Base-by-base conservation (phyloP, 2,888 invertebrate species). In the Noctua pronuba region DNA sequence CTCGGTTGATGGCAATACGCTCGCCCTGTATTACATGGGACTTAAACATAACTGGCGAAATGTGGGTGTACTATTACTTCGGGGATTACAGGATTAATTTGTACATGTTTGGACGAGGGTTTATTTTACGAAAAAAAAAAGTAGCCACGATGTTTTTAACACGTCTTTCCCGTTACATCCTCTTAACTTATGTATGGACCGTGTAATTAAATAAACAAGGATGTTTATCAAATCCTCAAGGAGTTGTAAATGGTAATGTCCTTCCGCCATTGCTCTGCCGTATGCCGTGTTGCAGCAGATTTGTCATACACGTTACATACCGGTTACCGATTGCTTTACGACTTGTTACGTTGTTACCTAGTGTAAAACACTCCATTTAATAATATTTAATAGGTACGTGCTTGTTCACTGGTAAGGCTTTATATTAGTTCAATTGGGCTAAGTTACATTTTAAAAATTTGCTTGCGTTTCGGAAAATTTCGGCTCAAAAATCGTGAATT, bases 231-330 rank as follows among this genome's bases (percentile, higher is more conserved):
- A 78, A 65, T 41, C 55, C 77, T 10, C 46, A 77, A 78, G 62
- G 38, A 58, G 46, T 58, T 83, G 83, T 77, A 65, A 49, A 69
- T 62, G 77, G 49, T 82, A 78, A 83, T 80, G 78, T 64, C 28
- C 46, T 68, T 65, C 49, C 66, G 58, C n/a, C 24, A 58, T 64
- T 49, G 41, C 64, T 52, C 44, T 83, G 65, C 28, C 49, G 41
- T 24, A 18, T 35, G 64, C 24, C 68, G 64, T 83, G 78, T 77
- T 64, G 38, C 46, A 41, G 38, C 18, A 77, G 31, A 65, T 77
- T 83, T 83, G 65, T 80, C 79, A 58, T 65, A 79, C n/a, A 28
- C 28, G 55, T 80, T 55, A 35, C 41, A 10, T 69, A 78, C 83
- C 83, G 65, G 83, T 78, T 80, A 44, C 68, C 16, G 64, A 65